A percentile compares a stretch with the other conserved stretches of the same genome.
phyloP scores from a whole-genome alignment of 2,113 vertebrate genomes.

The Xerus inauris region DNA sequence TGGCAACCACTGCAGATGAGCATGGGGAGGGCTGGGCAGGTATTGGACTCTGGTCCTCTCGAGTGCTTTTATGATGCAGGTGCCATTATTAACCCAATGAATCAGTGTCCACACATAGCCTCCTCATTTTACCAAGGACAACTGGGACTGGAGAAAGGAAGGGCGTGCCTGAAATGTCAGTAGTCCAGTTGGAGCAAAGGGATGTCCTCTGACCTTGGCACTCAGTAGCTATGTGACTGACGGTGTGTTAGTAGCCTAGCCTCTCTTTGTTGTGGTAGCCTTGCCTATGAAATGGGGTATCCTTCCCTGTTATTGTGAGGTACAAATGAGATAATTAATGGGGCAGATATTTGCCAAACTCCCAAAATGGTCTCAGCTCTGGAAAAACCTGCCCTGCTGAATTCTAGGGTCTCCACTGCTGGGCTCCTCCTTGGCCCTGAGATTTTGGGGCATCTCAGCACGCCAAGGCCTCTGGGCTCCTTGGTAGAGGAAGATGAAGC shows the following conservation, averaged over 20 bases:
- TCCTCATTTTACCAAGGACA: neutral
- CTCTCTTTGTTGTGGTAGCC: neutral
- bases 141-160: neutral
- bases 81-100: neutral
- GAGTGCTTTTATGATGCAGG: neutral
- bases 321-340: neutral
- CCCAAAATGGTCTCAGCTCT: neutral
- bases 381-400: neutral
- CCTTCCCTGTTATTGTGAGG: accelerated
- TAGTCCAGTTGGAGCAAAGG: neutral
- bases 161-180: neutral
- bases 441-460: neutral
- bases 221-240: neutral
- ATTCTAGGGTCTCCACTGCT: neutral
- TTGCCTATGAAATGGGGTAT: neutral
- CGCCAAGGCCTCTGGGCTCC: neutral
- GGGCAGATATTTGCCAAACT: neutral
- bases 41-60: no score
- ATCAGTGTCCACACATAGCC: neutral
- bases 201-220: neutral
- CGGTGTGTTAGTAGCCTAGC: neutral
- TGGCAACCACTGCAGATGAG: neutral
- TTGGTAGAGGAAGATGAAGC: neutral
- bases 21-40: accelerated
- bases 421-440: neutral